phyloP scores from a whole-genome alignment of 2,797 vertebrate species.

The Acipenser transmontanus region DNA sequence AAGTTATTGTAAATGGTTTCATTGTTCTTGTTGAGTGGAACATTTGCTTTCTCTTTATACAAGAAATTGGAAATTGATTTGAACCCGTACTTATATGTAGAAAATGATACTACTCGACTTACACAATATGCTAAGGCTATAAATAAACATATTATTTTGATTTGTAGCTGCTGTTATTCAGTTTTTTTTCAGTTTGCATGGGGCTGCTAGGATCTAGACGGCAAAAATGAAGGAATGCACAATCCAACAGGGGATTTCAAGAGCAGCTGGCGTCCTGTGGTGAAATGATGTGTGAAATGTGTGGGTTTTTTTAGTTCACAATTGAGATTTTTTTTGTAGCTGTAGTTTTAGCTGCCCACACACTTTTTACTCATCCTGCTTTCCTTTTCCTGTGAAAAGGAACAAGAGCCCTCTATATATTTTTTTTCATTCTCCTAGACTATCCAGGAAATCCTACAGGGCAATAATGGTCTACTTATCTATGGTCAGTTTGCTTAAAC shows the following conservation, averaged over 20 bases:
- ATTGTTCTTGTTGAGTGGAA: too few species aligned
- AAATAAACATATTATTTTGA: too few species aligned
- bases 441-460: conserved; percentile 62
- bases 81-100: too few species aligned
- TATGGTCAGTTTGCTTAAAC: conserved; percentile 54
- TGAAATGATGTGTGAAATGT: conserved; percentile 12
- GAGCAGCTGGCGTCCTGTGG: conserved; percentile 17
- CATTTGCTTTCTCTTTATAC: too few species aligned
- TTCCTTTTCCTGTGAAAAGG: conserved; percentile 29
- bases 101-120: too few species aligned
- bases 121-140: too few species aligned
- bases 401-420: conserved; percentile 35
- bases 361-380: conserved; percentile 13
- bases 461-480: conserved; percentile 59
- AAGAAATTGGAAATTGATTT: too few species aligned
- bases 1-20: too few species aligned
- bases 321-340: neutral
- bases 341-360: conserved; percentile 14
- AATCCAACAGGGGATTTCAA: conserved; percentile 22
- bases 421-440: conserved; percentile 39
- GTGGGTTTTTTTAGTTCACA: neutral
- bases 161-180: too few species aligned
- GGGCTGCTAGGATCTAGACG: neutral
- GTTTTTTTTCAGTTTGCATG: neutral
- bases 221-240: conserved; percentile 5